Base-by-base conservation (phyloP, 2,888 invertebrate species). In the Byasa hedistus region DNA sequence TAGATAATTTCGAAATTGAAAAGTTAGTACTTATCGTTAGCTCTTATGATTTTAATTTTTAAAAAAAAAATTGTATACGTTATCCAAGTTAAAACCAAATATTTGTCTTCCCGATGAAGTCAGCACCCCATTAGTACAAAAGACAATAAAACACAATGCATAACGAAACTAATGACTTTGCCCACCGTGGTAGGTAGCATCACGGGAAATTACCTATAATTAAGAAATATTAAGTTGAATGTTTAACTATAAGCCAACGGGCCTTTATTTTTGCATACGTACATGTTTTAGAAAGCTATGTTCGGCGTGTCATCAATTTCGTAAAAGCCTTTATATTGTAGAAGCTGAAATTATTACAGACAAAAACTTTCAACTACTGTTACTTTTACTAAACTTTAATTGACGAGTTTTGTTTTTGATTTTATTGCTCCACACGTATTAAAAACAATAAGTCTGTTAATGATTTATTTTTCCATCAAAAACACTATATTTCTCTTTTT, bases 121-220 rank as follows among this genome's bases (percentile, higher is more conserved):
- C 19, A 48, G 48, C 5, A 48, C 5, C 4, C 55, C 44, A 57
- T 57, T 32, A 36, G n/a, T 36, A n/a, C 27, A 57, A 36, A 21
- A 36, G n/a, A 57, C 32, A 56, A 21, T 32, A 21, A 44, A 44
- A 58, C 44, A 58, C 58, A 44, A 44, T 58, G 58, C 58, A 22
- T 58, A 58, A 58, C 36, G 44, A 44, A 15, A 4, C 58, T 44
- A 58, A 22, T 44, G 58, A 44, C 48, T 4, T 48, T 48, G 19
- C 48, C 48, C 4, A n/a, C n/a, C 19, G n/a, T 5, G 48, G 5
- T 48, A 48, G 19, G n/a, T 5, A n/a, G n/a, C n/a, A n/a, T 7
- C 48, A 48, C 5, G 19, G 19, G 5, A 48, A n/a, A 2, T 19
- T 7, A n/a, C 1, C 15, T 15, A 12, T 39, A 39, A 48, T 48